Evolutionary conservation across 2,888 invertebrate genomes (phyloP).

Genomic region (Petrophora chlorosata): DNA sequence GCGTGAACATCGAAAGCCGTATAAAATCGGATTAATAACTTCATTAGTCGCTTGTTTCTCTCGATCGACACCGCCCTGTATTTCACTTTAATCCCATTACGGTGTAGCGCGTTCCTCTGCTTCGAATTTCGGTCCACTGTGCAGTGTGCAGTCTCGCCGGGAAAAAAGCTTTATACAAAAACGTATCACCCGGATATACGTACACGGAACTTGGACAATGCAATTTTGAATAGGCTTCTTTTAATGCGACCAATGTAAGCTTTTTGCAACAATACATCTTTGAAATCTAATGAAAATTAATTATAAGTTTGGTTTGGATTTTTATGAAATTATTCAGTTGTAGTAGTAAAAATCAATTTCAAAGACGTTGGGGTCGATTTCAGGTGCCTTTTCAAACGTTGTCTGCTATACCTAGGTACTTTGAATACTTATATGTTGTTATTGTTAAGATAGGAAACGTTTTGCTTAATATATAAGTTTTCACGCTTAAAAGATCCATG

Average conservation of each 20-base stretch:
- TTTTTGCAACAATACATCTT: slow-evolving; percentile 12
- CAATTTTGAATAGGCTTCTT: slow-evolving; percentile 29
- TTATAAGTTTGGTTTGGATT: too few species aligned
- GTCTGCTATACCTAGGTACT: too few species aligned
- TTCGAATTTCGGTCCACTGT: slow-evolving; percentile 55
- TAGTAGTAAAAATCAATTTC: too few species aligned
- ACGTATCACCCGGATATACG: slow-evolving; percentile 29
- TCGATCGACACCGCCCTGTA: slow-evolving; percentile 77
- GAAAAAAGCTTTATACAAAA: slow-evolving; percentile 41
- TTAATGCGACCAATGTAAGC: too few species aligned
- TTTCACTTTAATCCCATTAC: slow-evolving; percentile 82
- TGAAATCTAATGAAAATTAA: slow-evolving; percentile 16
- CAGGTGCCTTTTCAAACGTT: too few species aligned
- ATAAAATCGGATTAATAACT: slow-evolving; percentile 82
- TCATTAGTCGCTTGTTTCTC: slow-evolving; percentile 82
- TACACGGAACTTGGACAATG: slow-evolving; percentile 24
- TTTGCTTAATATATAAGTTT: too few species aligned
- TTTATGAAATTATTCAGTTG: too few species aligned
- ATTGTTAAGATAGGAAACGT: too few species aligned
- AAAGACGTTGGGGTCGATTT: too few species aligned
- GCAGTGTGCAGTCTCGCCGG: slow-evolving; percentile 37
- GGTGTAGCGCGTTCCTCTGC: slow-evolving; percentile 58
- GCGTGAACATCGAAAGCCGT: slow-evolving; percentile 68
- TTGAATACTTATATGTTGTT: too few species aligned
- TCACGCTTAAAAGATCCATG: too few species aligned